A percentile compares a stretch with the other conserved stretches of the same genome.
phyloP scores from a whole-genome alignment of 2,113 vertebrate species.

The Speoplatyrhinus poulsoni region DNA sequence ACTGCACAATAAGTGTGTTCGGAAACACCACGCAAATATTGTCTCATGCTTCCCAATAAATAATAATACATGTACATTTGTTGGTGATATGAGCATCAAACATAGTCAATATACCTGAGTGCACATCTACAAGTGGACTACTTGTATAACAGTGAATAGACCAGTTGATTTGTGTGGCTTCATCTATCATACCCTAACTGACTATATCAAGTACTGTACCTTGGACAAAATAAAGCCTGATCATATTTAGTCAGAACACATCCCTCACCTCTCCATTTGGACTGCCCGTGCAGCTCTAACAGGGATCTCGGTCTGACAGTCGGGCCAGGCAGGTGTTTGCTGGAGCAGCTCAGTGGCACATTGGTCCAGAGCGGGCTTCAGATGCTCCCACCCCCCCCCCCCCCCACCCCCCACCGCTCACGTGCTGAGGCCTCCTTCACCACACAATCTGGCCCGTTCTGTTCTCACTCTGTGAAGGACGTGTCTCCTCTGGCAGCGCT shows the following conservation, averaged over 20 bases:
- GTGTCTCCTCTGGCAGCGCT: slow-evolving; percentile 63
- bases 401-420: slow-evolving; percentile 24
- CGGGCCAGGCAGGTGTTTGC: slow-evolving; percentile 70
- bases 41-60: too few species aligned
- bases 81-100: too few species aligned
- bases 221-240: slow-evolving; percentile 14
- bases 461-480: slow-evolving; percentile 67
- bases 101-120: too few species aligned
- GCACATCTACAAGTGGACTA: too few species aligned
- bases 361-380: slow-evolving; percentile 69
- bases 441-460: slow-evolving; percentile 76
- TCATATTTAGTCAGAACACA: neutral
- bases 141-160: too few species aligned
- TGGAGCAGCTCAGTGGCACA: slow-evolving; percentile 60
- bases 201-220: too few species aligned
- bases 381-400: too few species aligned
- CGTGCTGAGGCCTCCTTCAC: slow-evolving; percentile 35
- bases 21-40: too few species aligned
- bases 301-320: slow-evolving; percentile 48
- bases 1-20: too few species aligned
- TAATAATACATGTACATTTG: too few species aligned
- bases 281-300: slow-evolving; percentile 34
- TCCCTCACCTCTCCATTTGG: slow-evolving; percentile 40
- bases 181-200: too few species aligned
- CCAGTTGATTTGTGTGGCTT: too few species aligned